Conservation (phyloP, 1,140 invertebrate genomes). For the Bombus waltoni region DNA sequence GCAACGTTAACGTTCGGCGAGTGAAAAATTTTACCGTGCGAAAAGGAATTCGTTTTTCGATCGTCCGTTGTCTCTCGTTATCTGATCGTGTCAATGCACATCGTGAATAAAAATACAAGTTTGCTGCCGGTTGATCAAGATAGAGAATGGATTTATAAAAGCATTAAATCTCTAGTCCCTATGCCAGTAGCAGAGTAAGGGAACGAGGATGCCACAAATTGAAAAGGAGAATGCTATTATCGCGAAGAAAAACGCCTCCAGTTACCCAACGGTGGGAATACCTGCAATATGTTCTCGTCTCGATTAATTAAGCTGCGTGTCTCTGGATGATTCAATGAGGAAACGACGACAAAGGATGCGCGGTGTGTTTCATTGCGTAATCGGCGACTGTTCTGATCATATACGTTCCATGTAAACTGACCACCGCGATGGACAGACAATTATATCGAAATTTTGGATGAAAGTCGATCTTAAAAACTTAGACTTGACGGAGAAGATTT, state of each 20-base stretch:
- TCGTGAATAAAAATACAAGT: background rate
- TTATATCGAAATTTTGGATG: no score
- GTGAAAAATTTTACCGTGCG: background rate
- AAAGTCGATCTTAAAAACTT: no score
- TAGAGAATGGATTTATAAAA: background rate
- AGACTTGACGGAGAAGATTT: no score
- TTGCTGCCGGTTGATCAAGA: background rate
- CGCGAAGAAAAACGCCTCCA: background rate
- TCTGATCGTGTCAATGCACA: slow-evolving; percentile 35
- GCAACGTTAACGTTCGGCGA: background rate
- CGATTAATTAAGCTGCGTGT: background rate
- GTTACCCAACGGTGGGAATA: slow-evolving; percentile 11
- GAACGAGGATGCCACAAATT: background rate
- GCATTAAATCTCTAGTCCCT: background rate
- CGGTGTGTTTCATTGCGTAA: background rate
- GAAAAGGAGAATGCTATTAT: background rate
- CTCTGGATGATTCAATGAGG: background rate
- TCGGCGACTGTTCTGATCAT: background rate
- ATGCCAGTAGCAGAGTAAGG: no score
- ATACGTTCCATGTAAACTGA: background rate
- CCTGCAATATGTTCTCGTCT: background rate
- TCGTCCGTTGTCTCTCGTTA: background rate
- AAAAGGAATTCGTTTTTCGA: background rate
- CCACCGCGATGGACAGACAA: no score
- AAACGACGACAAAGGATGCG: background rate